phyloP scores from a whole-genome alignment of 1,140 invertebrate genomes.

The Cyclina sinensis region DNA sequence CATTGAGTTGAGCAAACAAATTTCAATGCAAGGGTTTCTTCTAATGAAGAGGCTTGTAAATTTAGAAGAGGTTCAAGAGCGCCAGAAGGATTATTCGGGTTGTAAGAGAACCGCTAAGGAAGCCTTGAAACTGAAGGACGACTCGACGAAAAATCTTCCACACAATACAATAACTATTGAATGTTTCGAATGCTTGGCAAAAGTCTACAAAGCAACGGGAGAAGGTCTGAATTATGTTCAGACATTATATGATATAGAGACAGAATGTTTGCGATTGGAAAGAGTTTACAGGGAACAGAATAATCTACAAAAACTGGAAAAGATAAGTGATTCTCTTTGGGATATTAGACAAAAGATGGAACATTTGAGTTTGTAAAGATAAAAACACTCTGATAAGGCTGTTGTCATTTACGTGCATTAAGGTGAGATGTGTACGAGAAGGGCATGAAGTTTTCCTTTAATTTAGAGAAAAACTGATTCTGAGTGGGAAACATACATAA shows the following conservation, averaged over 20 bases:
- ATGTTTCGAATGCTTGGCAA: conserved; percentile 45
- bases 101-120: conserved; percentile 6
- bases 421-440: too few relatives aligned
- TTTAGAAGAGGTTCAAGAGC: conserved; percentile 30
- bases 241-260: conserved; percentile 41
- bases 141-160: background rate
- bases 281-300: background rate
- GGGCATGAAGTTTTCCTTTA: too few relatives aligned
- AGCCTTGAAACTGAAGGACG: conserved; percentile 22
- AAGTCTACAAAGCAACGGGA: conserved; percentile 18
- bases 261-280: conserved; percentile 40
- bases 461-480: too few relatives aligned
- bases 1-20: conserved; percentile 11
- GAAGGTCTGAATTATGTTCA: conserved; percentile 35
- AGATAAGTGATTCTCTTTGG: background rate
- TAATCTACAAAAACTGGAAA: background rate
- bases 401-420: too few relatives aligned
- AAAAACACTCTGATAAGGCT: too few relatives aligned
- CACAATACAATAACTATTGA: conserved; percentile 40
- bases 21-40: background rate
- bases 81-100: background rate
- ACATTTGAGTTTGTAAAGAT: background rate
- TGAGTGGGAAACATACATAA: too few relatives aligned
- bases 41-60: conserved; percentile 43
- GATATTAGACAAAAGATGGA: conserved; percentile 32